Evolutionary conservation across 2,888 invertebrate species (phyloP), one percentile per base, ranked within the genome.

Genomic region (Euplagia quadripunctaria): DNA sequence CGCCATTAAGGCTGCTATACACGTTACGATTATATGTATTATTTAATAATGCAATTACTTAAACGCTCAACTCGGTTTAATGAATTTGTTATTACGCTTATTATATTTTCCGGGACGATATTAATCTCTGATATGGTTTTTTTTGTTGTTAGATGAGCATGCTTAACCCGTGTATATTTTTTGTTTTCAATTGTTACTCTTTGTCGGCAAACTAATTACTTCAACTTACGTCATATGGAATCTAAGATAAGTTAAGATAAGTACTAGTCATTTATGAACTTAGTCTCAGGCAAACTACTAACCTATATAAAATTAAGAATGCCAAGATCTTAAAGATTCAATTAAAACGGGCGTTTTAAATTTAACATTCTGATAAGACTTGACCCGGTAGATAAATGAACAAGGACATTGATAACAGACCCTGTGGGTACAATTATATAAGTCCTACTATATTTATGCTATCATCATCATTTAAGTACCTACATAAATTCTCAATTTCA

Each of bases 351-450:
- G 70, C 69, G 70, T 75, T 80, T 77, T 65, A 68, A 68, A 68
- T 77, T 79, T 78, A 58, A 49, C 51, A 49, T 64, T 84, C 31
- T 87, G 85, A 85, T 83, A 85, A 83, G 79, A 85, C 85, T 78
- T 92, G 91, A 92, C 92, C 91, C 89, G 88, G 86, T 87, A 89
- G 88, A 88, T 84, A 88, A 84, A 82, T 83, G 71, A 89, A 90
- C 94, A 94, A 94, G 94, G 94, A 83, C 91, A 68, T 73, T 80
- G 93, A 93, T 94, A 93, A 91, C 78, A 77, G 80, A 88, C 87
- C 90, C 87, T 86, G 83, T 79, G 83, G 73, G 65, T 80, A 20
- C 12, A n/a, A 75, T 78, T 79, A 79, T 74, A 68, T 85, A 83
- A 80, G 68, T 73, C 58, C n/a, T 46, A 46, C 43, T 4, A 9